These are phyloP conservation scores for Ceratoteleas bidentatus DNA, from an alignment of 1,140 invertebrate species.

Conservation along the genomic window DNA sequence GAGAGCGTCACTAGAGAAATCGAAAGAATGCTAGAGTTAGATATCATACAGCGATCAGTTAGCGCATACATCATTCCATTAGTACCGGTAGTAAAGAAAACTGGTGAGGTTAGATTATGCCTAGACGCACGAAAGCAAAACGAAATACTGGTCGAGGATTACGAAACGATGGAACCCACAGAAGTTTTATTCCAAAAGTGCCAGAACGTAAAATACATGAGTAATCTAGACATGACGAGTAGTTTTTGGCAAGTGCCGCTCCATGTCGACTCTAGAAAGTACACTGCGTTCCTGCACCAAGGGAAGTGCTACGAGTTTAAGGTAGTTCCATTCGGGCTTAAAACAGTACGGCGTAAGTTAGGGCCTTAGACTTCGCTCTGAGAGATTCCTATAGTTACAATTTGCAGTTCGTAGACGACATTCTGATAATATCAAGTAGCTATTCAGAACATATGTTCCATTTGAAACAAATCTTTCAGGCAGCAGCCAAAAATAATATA, in stretches of 20 bases:
- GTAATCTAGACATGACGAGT: not conserved
- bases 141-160: not conserved
- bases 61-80: slow-evolving; percentile 10
- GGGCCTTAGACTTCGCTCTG: slow-evolving; percentile 17
- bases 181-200: not conserved
- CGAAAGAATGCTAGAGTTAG: not conserved
- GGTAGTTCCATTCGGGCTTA: slow-evolving; percentile 56
- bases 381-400: not conserved
- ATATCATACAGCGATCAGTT: slow-evolving; percentile 9
- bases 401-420: not conserved
- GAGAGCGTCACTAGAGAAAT: not conserved
- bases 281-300: slow-evolving; percentile 70
- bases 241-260: not conserved
- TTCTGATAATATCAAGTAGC: slow-evolving; percentile 27
- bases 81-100: slow-evolving; percentile 4
- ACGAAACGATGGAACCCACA: not conserved
- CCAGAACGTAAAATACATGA: not conserved
- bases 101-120: not conserved
- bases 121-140: not conserved
- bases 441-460: slow-evolving; percentile 56
- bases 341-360: slow-evolving; percentile 67
- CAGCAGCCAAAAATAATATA: too few species aligned
- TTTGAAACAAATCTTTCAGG: slow-evolving; percentile 8
- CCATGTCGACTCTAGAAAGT: slow-evolving; percentile 52
- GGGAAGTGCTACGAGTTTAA: slow-evolving; percentile 69